Base-by-base conservation (phyloP, 2,113 vertebrate species). In the Gymnorhina tibicen region DNA sequence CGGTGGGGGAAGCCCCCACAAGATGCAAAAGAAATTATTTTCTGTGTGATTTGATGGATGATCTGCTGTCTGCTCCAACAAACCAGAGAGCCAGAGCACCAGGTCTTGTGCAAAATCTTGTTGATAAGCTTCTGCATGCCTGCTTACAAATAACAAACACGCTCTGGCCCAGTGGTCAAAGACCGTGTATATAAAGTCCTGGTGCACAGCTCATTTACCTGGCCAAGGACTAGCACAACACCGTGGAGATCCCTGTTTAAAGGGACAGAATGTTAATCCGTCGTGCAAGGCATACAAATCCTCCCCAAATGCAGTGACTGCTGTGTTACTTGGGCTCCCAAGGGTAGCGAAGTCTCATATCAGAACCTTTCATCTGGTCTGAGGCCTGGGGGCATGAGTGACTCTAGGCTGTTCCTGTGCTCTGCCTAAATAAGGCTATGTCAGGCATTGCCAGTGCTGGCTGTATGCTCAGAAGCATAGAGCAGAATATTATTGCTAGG, bases 361-460 rank as follows among this genome's bases (percentile, higher is more conserved):
- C 52, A 81, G 42, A 76, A 70, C 39, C 32, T 85, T 91, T 87
- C 16, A 75, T 67, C 47, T 91, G 39, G 37, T 73, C 46, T 56
- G 67, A 76, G 49, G 27, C 55, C 41, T 77, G 59, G 15, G 56
- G 59, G 15, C 59, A 69, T 15, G 56, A 70, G 47, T 59, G 58
- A 55, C 64, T 95, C 73, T 33, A 27, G 44, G 47, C 53, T 84
- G 86, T 53, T 91, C 63, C 59, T 66, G 37, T 60, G 64, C 56
- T 95, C 87, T 93, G 77, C 85, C 87, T 94, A 87, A 95, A 78
- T 81, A 89, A 94, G 81, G 60, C 18, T 78, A 59, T 72, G 44
- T 77, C 64, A 93, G 46, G 14, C 73, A 70, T 55, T 91, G 76
- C 63, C 84, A 78, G 84, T 9, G 55, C 58, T 81, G 69, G 37